Evolutionary conservation across 2,113 vertebrate species (phyloP).

Genomic region (Alouatta palliata): DNA sequence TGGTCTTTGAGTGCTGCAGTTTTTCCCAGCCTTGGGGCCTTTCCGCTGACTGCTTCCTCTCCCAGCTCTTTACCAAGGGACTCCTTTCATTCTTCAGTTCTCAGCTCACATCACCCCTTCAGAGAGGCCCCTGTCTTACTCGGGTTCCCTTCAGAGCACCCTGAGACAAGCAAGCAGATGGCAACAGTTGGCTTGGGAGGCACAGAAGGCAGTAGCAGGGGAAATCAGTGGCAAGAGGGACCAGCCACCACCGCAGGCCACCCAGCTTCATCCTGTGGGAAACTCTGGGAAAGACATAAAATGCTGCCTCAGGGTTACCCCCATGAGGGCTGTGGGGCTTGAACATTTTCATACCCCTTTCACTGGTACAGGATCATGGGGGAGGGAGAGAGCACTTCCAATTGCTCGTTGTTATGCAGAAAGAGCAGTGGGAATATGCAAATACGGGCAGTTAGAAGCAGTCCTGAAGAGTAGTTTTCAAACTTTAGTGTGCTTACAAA

Average conservation of each 20-base stretch:
- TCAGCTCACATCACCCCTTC: background rate
- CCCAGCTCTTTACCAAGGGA: background rate
- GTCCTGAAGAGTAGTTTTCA: background rate
- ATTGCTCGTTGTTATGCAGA: background rate
- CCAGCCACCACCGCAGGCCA: background rate
- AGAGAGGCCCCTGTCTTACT: background rate
- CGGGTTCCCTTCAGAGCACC: background rate
- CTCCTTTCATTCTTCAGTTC: background rate
- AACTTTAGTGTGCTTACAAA: no score
- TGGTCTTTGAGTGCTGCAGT: accelerated
- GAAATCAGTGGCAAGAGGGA: background rate
- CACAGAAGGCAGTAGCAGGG: background rate
- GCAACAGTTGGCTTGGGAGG: background rate
- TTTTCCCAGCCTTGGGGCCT: no score
- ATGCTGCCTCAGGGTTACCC: background rate
- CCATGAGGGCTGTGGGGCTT: accelerated
- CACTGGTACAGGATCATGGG: accelerated
- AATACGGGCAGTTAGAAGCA: no score
- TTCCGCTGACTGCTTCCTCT: background rate
- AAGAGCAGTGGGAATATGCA: background rate
- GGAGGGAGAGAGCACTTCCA: background rate
- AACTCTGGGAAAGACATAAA: background rate
- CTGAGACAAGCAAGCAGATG: background rate
- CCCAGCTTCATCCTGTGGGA: background rate
- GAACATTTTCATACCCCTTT: no score